Base-by-base conservation (phyloP, 2,113 vertebrate genomes). In the Chaetura pelagica region DNA sequence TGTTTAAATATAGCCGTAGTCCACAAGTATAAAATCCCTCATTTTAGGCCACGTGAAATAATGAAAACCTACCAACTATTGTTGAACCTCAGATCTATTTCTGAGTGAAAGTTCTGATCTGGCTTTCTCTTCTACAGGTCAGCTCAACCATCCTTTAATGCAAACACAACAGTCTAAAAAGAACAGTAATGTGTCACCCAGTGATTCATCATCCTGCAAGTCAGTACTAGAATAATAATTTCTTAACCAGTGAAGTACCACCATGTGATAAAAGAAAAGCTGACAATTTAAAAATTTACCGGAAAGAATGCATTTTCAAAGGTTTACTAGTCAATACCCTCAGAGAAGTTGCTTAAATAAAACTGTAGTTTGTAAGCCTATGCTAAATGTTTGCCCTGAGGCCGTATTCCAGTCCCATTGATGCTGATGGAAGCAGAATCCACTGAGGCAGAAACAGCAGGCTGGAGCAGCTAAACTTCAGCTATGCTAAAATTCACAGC, bases 391-490 rank as follows among this genome's bases (percentile, higher is more conserved):
- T 88, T 93, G 72, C 64, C 82, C 80, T 84, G 84, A 90, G 72
- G 69, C 40, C 35, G 64, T 93, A 92, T 95, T 95, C 40, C 58
- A 72, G 32, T 84, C 54, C 64, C 61, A 58, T 40, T 84, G 61
- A 89, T 89, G 88, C 88, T 93, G 90, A 84, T 78, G 46, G 80
- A 96, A 93, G 68, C 68, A 97, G 51, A 94, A 96, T 87, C 73
- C 52, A 93, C 76, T 68, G 76, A 94, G 75, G 90, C 35, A 96
- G 76, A 94, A 92, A 78, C 26, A 87, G 69, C 69, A 92, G 62
- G 35, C 66, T 89, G 22, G 29, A 89, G 42, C 7, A 89, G 23
- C 54, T 93, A 73, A 90, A 89, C 58, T 87, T 93, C 69, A 87
- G 12, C 83, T 75, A 34, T 29, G 18, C 54, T 78, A 57, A 82